Conservation (phyloP, 2,888 invertebrate genomes). For the Aporophyla lueneburgensis region DNA sequence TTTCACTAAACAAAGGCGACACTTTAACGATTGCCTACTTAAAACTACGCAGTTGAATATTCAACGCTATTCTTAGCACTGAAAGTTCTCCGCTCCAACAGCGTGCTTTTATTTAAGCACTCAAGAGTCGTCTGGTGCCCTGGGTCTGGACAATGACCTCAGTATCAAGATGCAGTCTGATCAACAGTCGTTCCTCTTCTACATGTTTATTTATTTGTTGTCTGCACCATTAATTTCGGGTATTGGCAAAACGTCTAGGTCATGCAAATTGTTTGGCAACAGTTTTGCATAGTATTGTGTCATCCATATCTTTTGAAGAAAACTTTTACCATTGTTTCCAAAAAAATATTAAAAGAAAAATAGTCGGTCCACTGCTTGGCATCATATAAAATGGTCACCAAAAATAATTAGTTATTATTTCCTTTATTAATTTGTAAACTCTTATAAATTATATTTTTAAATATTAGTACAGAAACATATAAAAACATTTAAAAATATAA, state of each 20-base stretch:
- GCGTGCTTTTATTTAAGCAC: neutral
- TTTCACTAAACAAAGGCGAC: no score
- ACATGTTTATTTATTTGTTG: neutral
- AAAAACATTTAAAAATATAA: no score
- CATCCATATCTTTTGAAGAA: neutral
- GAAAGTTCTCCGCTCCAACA: neutral
- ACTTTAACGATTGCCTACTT: neutral
- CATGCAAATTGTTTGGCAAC: conserved; percentile 29
- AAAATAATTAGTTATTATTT: no score
- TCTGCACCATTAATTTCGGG: neutral
- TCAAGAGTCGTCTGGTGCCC: neutral
- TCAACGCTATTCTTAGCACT: neutral
- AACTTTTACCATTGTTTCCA: neutral
- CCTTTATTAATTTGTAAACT: no score
- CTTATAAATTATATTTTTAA: no score
- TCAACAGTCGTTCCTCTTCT: neutral
- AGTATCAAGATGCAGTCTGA: neutral
- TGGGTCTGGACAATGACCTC: neutral
- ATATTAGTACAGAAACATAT: no score
- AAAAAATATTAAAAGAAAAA: neutral
- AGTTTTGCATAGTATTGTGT: neutral
- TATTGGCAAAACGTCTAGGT: neutral
- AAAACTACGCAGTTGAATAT: neutral
- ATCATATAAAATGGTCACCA: neutral
- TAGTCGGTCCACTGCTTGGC: neutral